Base-by-base conservation (phyloP, 2,888 invertebrate species). In the Erpobdella octoculata region DNA sequence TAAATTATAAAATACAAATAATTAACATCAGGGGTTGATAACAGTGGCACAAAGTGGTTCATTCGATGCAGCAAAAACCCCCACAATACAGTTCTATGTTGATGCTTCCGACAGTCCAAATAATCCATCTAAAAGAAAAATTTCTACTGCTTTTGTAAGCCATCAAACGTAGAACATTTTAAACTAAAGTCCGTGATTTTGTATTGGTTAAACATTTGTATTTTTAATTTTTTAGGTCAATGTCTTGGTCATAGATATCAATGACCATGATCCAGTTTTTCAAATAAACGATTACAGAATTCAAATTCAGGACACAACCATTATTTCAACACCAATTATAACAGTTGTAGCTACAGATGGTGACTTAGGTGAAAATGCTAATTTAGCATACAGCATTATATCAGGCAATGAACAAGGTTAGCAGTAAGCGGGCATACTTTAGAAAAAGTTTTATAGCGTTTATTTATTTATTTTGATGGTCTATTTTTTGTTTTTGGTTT, bases 81-180 rank as follows among this genome's bases (percentile, higher is more conserved):
- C 87, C 2, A 88, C 89, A 73, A 86, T 92, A 21, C 88, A 88
- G 33, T 85, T 94, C 64, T 88, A 90, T 71, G 92, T 90, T 0
- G 87, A 89, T 74, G 94, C 93, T 0, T 88, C 86, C 65, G 94
- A 94, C 79, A 88, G 88, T 73, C 92, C 91, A 0, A 89, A 90
- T 36, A 70, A 77, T 70, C 70, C 76, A 0, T 70, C 48, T 36
- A 85, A 88, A 0, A 87, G 88, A 73, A 87, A 89, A 78, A 87
- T 88, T 1, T 87, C 88, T n/a, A 88, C 89, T 28, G 90, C 90
- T 0, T 90, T 48, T 6, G 21, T 68, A 21, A 15, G 46, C 15
- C n/a, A n/a, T n/a, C n/a, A n/a, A n/a, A n/a, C n/a, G n/a, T n/a
- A n/a, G n/a, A n/a, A n/a, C n/a, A n/a, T n/a, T n/a, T n/a, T n/a